Conservation (phyloP, 53 echinoderm and acorn worm genomes). For the Echinarachnius parma region DNA sequence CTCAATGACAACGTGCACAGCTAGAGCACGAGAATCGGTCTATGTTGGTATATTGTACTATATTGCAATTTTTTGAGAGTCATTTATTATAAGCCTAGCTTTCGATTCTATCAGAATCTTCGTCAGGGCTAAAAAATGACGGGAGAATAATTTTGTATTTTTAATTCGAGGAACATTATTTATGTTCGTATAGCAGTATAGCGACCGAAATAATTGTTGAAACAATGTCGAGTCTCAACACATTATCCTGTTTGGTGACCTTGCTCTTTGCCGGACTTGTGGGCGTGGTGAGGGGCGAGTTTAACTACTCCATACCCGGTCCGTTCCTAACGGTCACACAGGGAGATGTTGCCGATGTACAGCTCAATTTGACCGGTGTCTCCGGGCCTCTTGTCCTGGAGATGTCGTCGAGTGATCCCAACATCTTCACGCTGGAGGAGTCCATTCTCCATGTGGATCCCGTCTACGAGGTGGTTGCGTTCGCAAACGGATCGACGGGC, state of each 20-base stretch:
- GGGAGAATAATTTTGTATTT: too few relatives aligned
- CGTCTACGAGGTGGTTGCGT: conserved; percentile 13
- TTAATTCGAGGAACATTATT: too few relatives aligned
- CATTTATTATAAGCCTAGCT: too few relatives aligned
- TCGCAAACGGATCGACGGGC: conserved; percentile 1
- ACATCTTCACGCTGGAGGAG: conserved; percentile 17
- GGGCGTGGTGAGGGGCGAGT: conserved; percentile 6
- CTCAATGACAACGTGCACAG: too few relatives aligned
- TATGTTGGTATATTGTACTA: too few relatives aligned
- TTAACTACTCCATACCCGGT: conserved; percentile 16
- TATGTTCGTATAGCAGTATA: not conserved
- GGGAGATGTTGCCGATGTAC: not conserved
- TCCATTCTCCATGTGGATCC: not conserved
- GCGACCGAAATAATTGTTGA: not conserved
- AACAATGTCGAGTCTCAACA: not conserved
- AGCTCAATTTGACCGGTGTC: conserved; percentile 19
- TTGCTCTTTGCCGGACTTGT: not conserved
- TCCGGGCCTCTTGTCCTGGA: conserved; percentile 1
- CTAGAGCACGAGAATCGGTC: too few relatives aligned
- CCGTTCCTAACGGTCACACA: not conserved
- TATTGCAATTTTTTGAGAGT: too few relatives aligned
- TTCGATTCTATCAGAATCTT: too few relatives aligned
- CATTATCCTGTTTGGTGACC: not conserved
- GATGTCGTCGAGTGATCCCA: not conserved
- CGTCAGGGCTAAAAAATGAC: too few relatives aligned